These are phyloP conservation scores for Globodera ellingtonae DNA, from an alignment of 1,140 invertebrate genomes.

Conservation along the genomic window DNA sequence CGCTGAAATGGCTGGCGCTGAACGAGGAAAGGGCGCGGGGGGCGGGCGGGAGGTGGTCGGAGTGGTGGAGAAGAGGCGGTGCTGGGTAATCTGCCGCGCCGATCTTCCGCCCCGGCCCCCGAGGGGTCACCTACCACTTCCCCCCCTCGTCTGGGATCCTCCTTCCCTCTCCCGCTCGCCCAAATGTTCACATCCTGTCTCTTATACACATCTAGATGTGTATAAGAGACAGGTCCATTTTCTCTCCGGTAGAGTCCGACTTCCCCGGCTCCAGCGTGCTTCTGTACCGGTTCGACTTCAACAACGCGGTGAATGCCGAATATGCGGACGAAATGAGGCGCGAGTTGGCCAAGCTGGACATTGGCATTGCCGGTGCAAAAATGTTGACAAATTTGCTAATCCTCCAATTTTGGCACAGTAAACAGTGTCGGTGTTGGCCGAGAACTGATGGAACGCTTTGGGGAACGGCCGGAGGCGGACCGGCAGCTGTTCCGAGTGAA, in stretches of 20 bases:
- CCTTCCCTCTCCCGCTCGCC: background rate
- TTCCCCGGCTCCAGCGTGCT: slow-evolving; percentile 46
- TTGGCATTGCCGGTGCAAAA: slow-evolving; percentile 56
- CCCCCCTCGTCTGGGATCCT: background rate
- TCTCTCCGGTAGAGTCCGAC: slow-evolving; percentile 39
- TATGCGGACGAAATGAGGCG: slow-evolving; percentile 47
- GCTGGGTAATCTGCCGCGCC: background rate
- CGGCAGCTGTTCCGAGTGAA: slow-evolving; percentile 57
- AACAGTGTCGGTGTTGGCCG: slow-evolving; percentile 62
- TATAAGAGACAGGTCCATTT: too few relatives aligned
- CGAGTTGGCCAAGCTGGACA: slow-evolving; percentile 51
- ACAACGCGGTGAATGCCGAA: slow-evolving; percentile 29
- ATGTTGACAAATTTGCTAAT: slow-evolving; percentile 7
- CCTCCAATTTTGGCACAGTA: slow-evolving; percentile 45
- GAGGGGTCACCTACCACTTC: background rate
- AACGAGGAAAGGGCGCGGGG: background rate
- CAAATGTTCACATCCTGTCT: background rate
- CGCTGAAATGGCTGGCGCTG: background rate
- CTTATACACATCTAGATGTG: too few relatives aligned
- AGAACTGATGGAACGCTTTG: slow-evolving; percentile 57
- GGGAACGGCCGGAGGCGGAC: slow-evolving; percentile 57
- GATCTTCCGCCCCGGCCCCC: background rate
- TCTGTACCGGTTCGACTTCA: slow-evolving; percentile 58
- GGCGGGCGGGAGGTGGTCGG: too few relatives aligned
- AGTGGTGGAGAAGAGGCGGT: too few relatives aligned